Evolutionary conservation across 1,140 invertebrate species (phyloP), one percentile per base, ranked within the genome.

Genomic region (Drosophila kanapiae): DNA sequence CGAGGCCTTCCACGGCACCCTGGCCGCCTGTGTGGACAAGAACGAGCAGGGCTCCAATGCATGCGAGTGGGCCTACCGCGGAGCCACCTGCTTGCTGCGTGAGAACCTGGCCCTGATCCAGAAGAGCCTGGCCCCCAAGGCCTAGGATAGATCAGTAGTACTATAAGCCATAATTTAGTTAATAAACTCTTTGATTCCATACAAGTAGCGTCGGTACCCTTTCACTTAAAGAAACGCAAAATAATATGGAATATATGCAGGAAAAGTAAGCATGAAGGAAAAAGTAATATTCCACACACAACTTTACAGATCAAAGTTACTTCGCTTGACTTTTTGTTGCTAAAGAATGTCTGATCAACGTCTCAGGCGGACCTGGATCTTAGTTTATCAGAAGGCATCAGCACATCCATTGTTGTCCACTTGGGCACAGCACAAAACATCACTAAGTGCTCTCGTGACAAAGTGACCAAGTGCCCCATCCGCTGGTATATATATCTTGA

Each of bases 61-160:
- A 43, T 92, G 91, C 47, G 83, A 91, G 58, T 92, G 91, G 91
- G 91, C 91, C 58, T 93, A 74, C 18, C 83, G 91, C 14, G 92
- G 91, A n/a, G 75, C 80, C 31, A 70, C 62, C 10, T 93, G 92
- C 54, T 63, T 92, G 53, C 63, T 91, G n/a, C 82, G 80, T 42
- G 72, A 77, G 42, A 69, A 92, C 60, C 49, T 90, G 7, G 49
- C 65, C 10, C 67, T 71, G 54, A 74, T 92, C 11, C 71, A 86
- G 43, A 63, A 72, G 45, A 92, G 86, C 65, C 61, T 92, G 60
- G 76, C 62, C 38, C 79, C 83, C 53, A 87, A 80, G 57, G 68
- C 42, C n/a, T 77, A 76, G 67, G 4, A 16, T 1, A 38, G 14
- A 6, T 16, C 11, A 23, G 13, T 9, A 54, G 33, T 54, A 11